Conservation (phyloP, 2,888 invertebrate species). For the Lycia hirtaria region DNA sequence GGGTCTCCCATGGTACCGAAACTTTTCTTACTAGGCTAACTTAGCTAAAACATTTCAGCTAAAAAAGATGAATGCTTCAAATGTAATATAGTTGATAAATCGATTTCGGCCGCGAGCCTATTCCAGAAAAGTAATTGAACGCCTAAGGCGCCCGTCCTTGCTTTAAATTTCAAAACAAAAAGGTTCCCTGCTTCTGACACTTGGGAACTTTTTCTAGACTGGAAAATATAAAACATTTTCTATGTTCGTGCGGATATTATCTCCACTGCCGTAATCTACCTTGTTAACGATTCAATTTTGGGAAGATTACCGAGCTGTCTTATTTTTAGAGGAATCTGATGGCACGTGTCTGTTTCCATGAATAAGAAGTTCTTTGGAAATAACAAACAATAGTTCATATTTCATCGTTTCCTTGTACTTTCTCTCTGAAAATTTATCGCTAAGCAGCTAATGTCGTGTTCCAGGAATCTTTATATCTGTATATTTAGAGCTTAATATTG, state of each 20-base stretch:
- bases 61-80: constrained; percentile 1
- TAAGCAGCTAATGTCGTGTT: no score
- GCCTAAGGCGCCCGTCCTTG: not conserved
- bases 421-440: no score
- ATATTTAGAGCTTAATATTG: no score
- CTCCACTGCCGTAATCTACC: constrained; percentile 4
- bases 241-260: constrained; percentile 10
- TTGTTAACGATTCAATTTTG: not conserved
- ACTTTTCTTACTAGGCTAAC: no score
- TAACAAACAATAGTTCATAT: no score
- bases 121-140: not conserved
- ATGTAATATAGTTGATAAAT: not conserved
- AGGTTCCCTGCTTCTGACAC: constrained; percentile 15
- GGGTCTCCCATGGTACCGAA: no score
- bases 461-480: no score
- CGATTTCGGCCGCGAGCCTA: not conserved
- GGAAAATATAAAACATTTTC: constrained; percentile 9
- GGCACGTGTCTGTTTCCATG: not conserved
- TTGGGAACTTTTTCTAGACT: constrained; percentile 10
- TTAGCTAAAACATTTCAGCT: constrained; percentile 2
- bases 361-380: no score
- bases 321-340: not conserved
- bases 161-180: constrained; percentile 15
- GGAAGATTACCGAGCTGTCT: not conserved
- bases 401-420: no score